Percentiles rank a stretch among this genome's conserved stretches.
phyloP scores from a whole-genome alignment of 1,140 invertebrate species.

The Pemphigus obesinymphae region DNA sequence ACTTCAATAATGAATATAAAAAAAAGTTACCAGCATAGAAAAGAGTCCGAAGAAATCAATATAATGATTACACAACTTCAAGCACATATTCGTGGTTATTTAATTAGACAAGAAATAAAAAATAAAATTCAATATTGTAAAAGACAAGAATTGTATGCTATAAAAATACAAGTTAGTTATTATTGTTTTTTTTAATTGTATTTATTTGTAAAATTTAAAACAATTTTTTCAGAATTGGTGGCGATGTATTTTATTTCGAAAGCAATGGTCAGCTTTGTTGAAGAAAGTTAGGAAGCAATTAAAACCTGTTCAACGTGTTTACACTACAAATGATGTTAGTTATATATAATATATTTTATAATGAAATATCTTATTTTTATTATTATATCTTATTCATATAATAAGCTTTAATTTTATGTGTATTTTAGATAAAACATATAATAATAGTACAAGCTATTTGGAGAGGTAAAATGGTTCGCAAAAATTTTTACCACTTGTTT shows the following conservation, averaged over 20 bases:
- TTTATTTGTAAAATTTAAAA: conserved; percentile 55
- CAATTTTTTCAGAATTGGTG: conserved; percentile 67
- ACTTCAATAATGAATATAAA: conserved; percentile 37
- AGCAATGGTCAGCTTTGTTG: conserved; percentile 44
- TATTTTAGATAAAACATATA: conserved; percentile 52
- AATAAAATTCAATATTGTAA: conserved; percentile 45
- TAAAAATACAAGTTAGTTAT: conserved; percentile 21
- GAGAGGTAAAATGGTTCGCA: conserved; percentile 58
- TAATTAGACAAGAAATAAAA: conserved; percentile 56
- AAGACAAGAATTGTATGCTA: neutral
- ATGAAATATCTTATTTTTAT: neutral
- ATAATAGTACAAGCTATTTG: conserved; percentile 64
- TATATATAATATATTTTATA: conserved; percentile 8
- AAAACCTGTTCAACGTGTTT: conserved; percentile 28
- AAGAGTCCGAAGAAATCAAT: conserved; percentile 15
- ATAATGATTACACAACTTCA: conserved; percentile 56
- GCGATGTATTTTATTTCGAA: conserved; percentile 55
- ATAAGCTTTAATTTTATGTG: neutral
- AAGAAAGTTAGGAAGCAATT: conserved; percentile 30
- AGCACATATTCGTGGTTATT: conserved; percentile 60
- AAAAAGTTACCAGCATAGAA: conserved; percentile 31
- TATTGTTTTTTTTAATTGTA: conserved; percentile 45
- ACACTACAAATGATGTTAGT: conserved; percentile 15
- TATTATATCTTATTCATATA: neutral
- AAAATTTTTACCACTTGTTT: conserved; percentile 59